A percentile compares a stretch with the other conserved stretches of the same genome.
These are phyloP conservation scores for Lichenostomus cassidix DNA, from an alignment of 2,113 vertebrate species.

Conservation along the genomic window DNA sequence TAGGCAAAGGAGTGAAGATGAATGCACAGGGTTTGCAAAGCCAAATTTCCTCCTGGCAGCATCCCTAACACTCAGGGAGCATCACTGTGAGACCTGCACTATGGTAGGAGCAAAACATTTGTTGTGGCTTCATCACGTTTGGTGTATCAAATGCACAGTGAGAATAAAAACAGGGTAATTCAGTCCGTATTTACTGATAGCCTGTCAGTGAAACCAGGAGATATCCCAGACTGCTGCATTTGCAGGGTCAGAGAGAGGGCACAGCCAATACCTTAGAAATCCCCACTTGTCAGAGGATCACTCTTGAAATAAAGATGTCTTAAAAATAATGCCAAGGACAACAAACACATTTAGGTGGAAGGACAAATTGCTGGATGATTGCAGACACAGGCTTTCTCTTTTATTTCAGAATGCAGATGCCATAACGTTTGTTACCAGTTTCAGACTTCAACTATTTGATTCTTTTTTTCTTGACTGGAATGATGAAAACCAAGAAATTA, in stretches of 20 bases:
- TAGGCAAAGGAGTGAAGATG: background rate
- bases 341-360: background rate
- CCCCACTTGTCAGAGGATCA: background rate
- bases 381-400: background rate
- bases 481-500: conserved; percentile 34
- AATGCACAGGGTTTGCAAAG: background rate
- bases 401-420: conserved; percentile 18
- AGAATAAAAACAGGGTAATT: background rate
- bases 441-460: background rate
- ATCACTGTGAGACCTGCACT: background rate
- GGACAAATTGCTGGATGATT: background rate
- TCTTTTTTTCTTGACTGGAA: conserved; percentile 26
- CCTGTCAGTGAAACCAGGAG: background rate
- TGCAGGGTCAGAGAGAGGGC: background rate
- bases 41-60: background rate
- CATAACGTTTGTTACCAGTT: background rate
- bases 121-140: background rate
- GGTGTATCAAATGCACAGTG: background rate
- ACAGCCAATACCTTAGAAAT: background rate
- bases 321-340: background rate
- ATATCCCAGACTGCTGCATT: background rate
- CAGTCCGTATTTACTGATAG: background rate
- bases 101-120: background rate
- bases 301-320: background rate
- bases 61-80: background rate